Percentiles rank a stretch among this genome's conserved stretches.
These are phyloP conservation scores for Aleiodes alternator DNA, from an alignment of 2,888 invertebrate genomes.

Conservation along the genomic window DNA sequence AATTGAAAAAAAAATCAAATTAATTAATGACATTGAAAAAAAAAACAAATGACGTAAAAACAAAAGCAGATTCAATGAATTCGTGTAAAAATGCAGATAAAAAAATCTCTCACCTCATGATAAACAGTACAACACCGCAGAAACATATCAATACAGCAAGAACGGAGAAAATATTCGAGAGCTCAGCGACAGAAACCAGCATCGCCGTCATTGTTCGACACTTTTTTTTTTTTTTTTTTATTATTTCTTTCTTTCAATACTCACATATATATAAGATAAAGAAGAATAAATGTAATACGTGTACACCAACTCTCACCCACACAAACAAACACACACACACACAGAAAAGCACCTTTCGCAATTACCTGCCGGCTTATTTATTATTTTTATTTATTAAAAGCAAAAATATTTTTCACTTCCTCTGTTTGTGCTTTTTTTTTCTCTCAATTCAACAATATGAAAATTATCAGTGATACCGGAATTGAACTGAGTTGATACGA, in stretches of 20 bases:
- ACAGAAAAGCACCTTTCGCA: constrained; percentile 16
- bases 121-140: constrained; percentile 85
- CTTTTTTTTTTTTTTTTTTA: not conserved
- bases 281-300: not conserved
- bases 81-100: not conserved
- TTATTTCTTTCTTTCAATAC: not conserved
- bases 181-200: constrained; percentile 83
- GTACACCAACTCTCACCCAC: not conserved
- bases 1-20: not conserved
- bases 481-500: no score
- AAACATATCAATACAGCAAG: constrained; percentile 84
- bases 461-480: no score
- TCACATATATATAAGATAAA: constrained; percentile 14
- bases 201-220: constrained; percentile 77
- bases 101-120: constrained; percentile 80
- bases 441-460: no score
- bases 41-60: not conserved
- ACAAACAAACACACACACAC: no score
- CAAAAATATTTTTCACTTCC: no score
- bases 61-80: not conserved
- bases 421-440: no score
- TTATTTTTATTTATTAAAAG: not conserved
- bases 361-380: not conserved
- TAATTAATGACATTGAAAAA: no score
- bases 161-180: constrained; percentile 86